Percentiles rank a stretch among this genome's conserved stretches.
Evolutionary conservation across 1,140 invertebrate species (phyloP).

Genomic region (Mylabris phalerata): DNA sequence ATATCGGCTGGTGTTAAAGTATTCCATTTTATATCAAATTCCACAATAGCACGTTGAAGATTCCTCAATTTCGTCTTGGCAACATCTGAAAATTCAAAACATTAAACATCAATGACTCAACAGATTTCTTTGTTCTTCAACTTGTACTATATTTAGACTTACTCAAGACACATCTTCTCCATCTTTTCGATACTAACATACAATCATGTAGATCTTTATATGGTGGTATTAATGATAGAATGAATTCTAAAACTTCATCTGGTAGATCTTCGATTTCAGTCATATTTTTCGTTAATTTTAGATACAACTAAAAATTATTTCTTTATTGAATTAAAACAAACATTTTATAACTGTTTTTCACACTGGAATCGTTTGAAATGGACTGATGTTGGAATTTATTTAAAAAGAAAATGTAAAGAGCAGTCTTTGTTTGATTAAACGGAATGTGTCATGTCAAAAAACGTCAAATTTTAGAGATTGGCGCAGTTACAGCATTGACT

Average conservation of each 20-base stretch:
- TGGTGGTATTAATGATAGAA: slow-evolving; percentile 79
- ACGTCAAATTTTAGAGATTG: no score
- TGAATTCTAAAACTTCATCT: slow-evolving; percentile 89
- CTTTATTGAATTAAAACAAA: neutral
- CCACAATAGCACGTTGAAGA: slow-evolving; percentile 59
- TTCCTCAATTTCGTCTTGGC: slow-evolving; percentile 59
- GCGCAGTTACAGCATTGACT: no score
- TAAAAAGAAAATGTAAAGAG: no score
- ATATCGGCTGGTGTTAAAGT: slow-evolving; percentile 48
- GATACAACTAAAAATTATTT: neutral
- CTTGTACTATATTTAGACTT: slow-evolving; percentile 40
- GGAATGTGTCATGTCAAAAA: no score
- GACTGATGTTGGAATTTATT: no score
- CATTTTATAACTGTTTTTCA: neutral
- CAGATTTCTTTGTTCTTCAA: neutral
- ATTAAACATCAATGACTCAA: neutral
- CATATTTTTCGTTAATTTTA: no score
- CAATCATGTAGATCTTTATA: slow-evolving; percentile 84
- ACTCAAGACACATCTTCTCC: slow-evolving; percentile 77
- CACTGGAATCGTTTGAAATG: no score
- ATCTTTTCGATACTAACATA: slow-evolving; percentile 76
- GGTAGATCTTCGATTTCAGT: slow-evolving; percentile 62
- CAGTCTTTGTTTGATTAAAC: no score
- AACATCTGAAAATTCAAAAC: slow-evolving; percentile 54
- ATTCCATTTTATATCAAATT: slow-evolving; percentile 64